Conservation (phyloP, 2,113 vertebrate species). For the Sterna hirundo region DNA sequence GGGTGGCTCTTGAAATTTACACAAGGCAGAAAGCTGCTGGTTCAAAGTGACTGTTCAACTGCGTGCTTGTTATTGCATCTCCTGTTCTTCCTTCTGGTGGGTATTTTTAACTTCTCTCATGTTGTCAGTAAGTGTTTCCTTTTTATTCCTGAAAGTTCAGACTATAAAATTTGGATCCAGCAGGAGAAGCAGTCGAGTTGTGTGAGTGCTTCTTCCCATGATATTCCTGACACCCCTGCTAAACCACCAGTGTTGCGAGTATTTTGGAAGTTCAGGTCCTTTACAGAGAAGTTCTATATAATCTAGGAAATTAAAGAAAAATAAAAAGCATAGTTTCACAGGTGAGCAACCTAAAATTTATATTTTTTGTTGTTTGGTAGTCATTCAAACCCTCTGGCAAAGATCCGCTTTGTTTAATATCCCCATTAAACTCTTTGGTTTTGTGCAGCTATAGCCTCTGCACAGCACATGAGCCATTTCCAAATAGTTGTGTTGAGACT, state of each 20-base stretch:
- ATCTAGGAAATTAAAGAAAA: not conserved
- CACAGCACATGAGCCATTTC: not conserved
- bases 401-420: not conserved
- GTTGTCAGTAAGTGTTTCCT: not conserved
- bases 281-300: not conserved
- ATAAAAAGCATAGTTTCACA: not conserved
- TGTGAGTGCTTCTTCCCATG: not conserved
- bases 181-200: not conserved
- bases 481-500: not conserved
- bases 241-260: not conserved
- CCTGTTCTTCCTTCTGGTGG: not conserved
- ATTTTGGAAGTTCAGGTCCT: not conserved
- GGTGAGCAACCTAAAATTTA: not conserved
- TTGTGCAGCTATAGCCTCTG: not conserved
- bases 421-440: not conserved
- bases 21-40: not conserved
- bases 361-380: not conserved
- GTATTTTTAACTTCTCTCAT: not conserved
- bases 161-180: not conserved
- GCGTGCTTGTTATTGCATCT: accelerated
- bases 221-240: not conserved
- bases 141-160: not conserved
- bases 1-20: not conserved
- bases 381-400: not conserved
- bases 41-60: not conserved